Percentiles rank a stretch among this genome's conserved stretches.
phyloP scores from a whole-genome alignment of 2,113 vertebrate genomes.

The Cebidichthys violaceus region DNA sequence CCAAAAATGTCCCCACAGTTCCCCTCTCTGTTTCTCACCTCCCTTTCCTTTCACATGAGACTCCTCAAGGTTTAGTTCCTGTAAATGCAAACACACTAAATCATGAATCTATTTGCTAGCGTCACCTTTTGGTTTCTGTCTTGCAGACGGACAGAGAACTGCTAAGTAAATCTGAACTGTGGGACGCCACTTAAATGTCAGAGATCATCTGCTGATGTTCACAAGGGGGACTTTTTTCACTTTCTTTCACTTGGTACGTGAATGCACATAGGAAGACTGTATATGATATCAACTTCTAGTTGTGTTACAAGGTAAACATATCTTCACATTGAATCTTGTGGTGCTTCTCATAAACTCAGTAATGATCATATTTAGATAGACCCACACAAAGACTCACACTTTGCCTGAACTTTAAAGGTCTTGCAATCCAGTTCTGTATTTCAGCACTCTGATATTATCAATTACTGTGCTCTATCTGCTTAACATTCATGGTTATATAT shows the following conservation, averaged over 20 bases:
- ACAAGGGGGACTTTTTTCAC: not conserved
- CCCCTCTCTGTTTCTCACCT: conserved; percentile 24
- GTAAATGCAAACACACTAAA: conserved; percentile 9
- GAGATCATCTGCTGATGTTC: not conserved
- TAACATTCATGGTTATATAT: not conserved
- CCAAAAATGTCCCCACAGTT: not conserved
- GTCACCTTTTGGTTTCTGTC: conserved; percentile 38
- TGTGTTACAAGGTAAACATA: conserved; percentile 7
- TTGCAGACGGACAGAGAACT: not conserved
- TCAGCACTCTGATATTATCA: not conserved
- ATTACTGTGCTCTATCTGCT: too few relatives aligned
- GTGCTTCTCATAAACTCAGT: not conserved
- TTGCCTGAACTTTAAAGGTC: not conserved
- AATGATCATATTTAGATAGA: not conserved
- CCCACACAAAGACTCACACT: not conserved
- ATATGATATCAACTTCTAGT: conserved; percentile 47
- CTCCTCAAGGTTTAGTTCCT: conserved; percentile 52
- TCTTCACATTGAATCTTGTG: not conserved
- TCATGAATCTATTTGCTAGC: not conserved
- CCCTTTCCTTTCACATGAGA: conserved; percentile 31
- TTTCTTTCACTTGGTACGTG: not conserved
- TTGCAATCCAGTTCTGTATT: not conserved
- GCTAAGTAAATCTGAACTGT: conserved; percentile 6
- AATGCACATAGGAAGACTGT: not conserved
- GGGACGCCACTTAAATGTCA: conserved; percentile 11